Conservation (phyloP, 2,888 invertebrate genomes). For the Harpalus rubripes region DNA sequence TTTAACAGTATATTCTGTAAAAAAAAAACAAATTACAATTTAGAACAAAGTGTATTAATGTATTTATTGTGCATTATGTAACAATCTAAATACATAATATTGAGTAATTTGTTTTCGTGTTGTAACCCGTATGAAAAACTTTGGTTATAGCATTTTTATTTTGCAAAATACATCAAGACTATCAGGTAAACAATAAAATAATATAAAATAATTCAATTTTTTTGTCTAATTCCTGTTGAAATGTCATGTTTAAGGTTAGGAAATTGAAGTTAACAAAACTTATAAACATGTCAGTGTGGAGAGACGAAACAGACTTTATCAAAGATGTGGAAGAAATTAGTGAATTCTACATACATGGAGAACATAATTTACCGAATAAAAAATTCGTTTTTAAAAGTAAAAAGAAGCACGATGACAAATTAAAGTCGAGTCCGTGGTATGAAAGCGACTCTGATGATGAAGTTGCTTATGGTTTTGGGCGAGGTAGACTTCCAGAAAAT, state of each 20-base stretch:
- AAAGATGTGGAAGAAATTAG: slow-evolving; percentile 1
- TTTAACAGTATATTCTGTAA: too few relatives aligned
- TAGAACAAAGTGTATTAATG: too few relatives aligned
- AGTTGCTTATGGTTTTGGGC: background rate
- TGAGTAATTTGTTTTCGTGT: background rate
- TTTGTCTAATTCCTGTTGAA: background rate
- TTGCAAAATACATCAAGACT: background rate
- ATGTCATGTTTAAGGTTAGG: background rate
- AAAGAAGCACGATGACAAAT: background rate
- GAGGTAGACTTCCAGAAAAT: background rate
- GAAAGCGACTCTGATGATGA: slow-evolving; percentile 54
- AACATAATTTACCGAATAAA: background rate
- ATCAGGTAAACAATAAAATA: background rate
- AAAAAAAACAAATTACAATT: too few relatives aligned
- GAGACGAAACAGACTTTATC: slow-evolving; percentile 41
- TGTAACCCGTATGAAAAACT: background rate
- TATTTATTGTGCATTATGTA: too few relatives aligned
- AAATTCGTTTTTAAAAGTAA: slow-evolving; percentile 8
- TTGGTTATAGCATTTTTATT: background rate
- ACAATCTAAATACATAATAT: too few relatives aligned
- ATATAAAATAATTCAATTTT: background rate
- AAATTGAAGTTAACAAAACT: background rate
- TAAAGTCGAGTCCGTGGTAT: slow-evolving; percentile 8
- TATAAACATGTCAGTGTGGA: slow-evolving; percentile 37
- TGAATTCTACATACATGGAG: slow-evolving; percentile 4